These are phyloP conservation scores for Muntiacus muntjak DNA, from an alignment of 2,113 vertebrate species.

Conservation along the genomic window DNA sequence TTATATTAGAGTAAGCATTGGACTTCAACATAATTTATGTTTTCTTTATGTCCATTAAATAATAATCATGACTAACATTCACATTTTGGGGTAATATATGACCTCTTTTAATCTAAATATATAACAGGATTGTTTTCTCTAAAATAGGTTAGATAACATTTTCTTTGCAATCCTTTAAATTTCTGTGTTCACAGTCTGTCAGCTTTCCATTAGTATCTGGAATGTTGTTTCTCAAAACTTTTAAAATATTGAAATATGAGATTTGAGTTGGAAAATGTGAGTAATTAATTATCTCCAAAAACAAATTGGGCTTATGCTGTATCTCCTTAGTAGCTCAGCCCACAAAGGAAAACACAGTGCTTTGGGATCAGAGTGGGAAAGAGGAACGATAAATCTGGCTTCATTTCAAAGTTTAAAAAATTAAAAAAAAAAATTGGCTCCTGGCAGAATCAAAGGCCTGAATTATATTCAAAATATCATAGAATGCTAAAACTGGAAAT, in stretches of 20 bases:
- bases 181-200: neutral
- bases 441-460: neutral
- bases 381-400: neutral
- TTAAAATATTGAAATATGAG: neutral
- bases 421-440: neutral
- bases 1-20: neutral
- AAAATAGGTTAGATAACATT: neutral
- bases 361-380: neutral
- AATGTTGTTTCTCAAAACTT: neutral
- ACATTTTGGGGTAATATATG: neutral
- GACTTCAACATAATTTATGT: neutral
- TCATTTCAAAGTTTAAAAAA: neutral
- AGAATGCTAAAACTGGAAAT: constrained; percentile 13
- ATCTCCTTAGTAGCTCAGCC: neutral
- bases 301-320: neutral
- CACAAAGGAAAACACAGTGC: neutral
- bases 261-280: neutral
- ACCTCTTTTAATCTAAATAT: neutral
- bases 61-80: neutral
- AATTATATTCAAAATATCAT: constrained; percentile 42
- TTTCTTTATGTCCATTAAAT: neutral
- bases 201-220: neutral
- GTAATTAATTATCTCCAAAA: neutral
- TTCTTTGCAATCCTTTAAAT: neutral
- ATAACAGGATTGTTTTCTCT: neutral